phyloP scores from a whole-genome alignment of 2,888 invertebrate species.

The Argyra leucocephala region DNA sequence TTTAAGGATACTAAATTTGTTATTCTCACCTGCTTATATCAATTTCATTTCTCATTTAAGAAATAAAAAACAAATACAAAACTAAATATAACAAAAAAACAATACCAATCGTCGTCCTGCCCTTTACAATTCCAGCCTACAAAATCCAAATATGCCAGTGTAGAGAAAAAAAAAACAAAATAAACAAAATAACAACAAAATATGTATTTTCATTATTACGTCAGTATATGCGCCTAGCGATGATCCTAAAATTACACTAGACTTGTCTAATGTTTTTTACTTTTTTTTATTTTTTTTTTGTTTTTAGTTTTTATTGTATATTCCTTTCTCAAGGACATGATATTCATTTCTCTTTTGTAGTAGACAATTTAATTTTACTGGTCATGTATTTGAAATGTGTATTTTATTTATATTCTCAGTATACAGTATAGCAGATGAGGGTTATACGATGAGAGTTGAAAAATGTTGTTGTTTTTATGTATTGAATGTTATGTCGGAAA shows the following conservation, averaged over 20 bases:
- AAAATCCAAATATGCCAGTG: too few species aligned
- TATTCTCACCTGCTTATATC: neutral
- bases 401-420: neutral
- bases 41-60: neutral
- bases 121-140: too few species aligned
- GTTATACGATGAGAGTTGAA: too few species aligned
- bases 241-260: neutral
- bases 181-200: too few species aligned
- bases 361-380: neutral
- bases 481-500: neutral
- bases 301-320: neutral
- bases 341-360: neutral
- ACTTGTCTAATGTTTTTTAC: neutral
- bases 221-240: neutral
- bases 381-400: too few species aligned
- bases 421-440: too few species aligned
- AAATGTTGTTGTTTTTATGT: too few species aligned
- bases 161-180: too few species aligned
- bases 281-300: neutral
- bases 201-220: neutral
- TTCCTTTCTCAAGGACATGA: neutral
- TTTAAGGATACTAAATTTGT: neutral
- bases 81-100: neutral
- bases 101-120: neutral
- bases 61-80: too few species aligned